Evolutionary conservation across 2,113 vertebrate species (phyloP).

Genomic region (Kobus ellipsiprymnus): DNA sequence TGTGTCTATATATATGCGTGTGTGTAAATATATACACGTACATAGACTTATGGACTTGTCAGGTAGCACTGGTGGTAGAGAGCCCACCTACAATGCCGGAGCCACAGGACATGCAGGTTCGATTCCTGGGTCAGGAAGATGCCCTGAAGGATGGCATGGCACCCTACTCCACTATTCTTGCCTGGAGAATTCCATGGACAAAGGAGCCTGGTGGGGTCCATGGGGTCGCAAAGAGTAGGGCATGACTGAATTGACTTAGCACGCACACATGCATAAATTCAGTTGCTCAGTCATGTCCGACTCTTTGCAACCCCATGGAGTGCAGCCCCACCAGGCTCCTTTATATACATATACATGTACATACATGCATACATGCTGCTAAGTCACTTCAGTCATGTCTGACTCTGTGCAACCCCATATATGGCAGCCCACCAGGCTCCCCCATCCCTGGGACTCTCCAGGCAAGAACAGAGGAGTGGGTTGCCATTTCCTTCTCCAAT

Average conservation of each 20-base stretch:
- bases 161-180: neutral
- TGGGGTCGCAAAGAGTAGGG: neutral
- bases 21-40: neutral
- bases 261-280: neutral
- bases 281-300: neutral
- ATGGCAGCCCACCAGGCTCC: too few species aligned
- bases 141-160: fast-evolving
- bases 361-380: too few species aligned
- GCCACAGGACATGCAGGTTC: neutral
- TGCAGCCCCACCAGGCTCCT: neutral
- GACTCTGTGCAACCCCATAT: too few species aligned
- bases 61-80: neutral
- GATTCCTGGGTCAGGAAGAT: neutral
- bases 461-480: too few species aligned
- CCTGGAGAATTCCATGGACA: neutral
- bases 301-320: too few species aligned
- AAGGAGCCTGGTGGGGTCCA: neutral
- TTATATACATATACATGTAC: neutral
- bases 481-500: too few species aligned
- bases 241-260: neutral
- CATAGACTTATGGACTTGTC: neutral
- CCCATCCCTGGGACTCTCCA: too few species aligned
- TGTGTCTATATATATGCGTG: neutral
- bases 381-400: fast-evolving
- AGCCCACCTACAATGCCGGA: neutral